These are phyloP conservation scores for zebrafish (Danio rerio) DNA, from an alignment of 2,113 vertebrate genomes.

Conservation along the genomic window GRCz12tu NC_133180.1:20237001-20237500, in stretches of 20 bases:
- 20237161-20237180: slow-evolving; percentile 31
- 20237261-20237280: slow-evolving; percentile 44
- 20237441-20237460: not conserved
- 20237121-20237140: slow-evolving; percentile 11
- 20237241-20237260: slow-evolving; percentile 40
- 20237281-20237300: not conserved
- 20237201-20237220: slow-evolving; percentile 51
- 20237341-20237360: not conserved
- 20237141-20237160: slow-evolving; percentile 15
- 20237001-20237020: slow-evolving; percentile 2
- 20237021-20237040: not conserved
- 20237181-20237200: slow-evolving; percentile 35
- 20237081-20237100: slow-evolving; percentile 18
- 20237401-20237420: not conserved
- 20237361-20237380: not conserved
- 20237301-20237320: not conserved
- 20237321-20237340: slow-evolving; percentile 4
- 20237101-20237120: slow-evolving; percentile 15
- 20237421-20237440: not conserved
- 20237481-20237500: too few relatives aligned
- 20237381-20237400: not conserved
- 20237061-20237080: slow-evolving; percentile 34
- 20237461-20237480: not conserved
- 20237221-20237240: slow-evolving; percentile 42
- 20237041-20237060: not conserved